Base-by-base conservation (phyloP, 2,888 invertebrate genomes). In the Hymenopus coronatus region DNA sequence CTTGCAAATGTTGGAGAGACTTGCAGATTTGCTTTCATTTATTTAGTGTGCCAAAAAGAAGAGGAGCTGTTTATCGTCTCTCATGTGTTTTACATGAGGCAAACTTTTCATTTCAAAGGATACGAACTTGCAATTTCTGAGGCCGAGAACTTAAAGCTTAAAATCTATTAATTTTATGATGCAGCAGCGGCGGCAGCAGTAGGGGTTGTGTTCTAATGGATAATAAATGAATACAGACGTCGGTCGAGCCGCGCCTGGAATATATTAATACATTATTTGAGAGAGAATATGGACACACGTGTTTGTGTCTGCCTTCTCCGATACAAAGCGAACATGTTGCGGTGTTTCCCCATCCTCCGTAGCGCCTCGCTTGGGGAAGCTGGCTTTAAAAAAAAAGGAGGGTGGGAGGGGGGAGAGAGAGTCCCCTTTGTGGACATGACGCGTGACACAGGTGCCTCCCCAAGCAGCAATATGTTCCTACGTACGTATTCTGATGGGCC, bases 201-300 rank as follows among this genome's bases (percentile, higher is more conserved):
- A 28, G 84, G 40, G 85, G 88, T 30, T 83, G 87, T 30, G 28
- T 40, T 87, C 88, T 90, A 90, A 90, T 90, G 90, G 90, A 87
- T 89, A 90, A 89, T 90, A 90, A 89, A 90, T 90, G 90, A 89
- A 89, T 89, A 33, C 89, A 86, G 88, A 88, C 87, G 89, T 87
- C 88, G 84, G 54, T 70, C 54, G 54, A 20, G 87, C 30, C 82
- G 87, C 33, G 87, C 83, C 40, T 82, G 87, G 90, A 90, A 91
- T 91, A 90, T 89, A 91, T 90, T 91, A 91, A 91, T 91, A 90
- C 88, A 90, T 90, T 90, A 90, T 89, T 87, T 82, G 70, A 83
- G 88, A 82, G 84, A 70, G 54, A 70, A 70, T 70, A 70, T 70
- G 54, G 54, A 70, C 90, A 87, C 90, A 90, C 90, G 90, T 90